These are phyloP conservation scores for Hetaerina americana DNA, from an alignment of 1,140 invertebrate genomes.

Conservation along the genomic window DNA sequence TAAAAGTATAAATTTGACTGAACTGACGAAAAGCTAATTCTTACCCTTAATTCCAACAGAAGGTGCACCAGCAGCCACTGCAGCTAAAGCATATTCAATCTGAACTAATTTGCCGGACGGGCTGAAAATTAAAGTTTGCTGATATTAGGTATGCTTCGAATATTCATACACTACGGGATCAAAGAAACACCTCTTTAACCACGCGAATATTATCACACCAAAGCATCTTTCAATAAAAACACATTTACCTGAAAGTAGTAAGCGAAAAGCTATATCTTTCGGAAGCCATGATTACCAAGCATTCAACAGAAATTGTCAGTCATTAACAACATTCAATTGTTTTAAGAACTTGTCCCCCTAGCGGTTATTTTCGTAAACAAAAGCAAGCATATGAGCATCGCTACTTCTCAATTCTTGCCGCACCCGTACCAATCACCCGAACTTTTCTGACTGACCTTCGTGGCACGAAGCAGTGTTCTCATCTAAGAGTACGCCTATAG, in stretches of 20 bases:
- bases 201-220: not conserved
- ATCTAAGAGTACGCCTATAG: too few species aligned
- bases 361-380: too few species aligned
- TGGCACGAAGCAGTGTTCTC: too few species aligned
- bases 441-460: too few species aligned
- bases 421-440: too few species aligned
- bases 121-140: slow-evolving; percentile 56
- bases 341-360: too few species aligned
- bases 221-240: slow-evolving; percentile 1
- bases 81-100: slow-evolving; percentile 99
- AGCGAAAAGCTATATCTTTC: slow-evolving; percentile 97
- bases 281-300: slow-evolving; percentile 67
- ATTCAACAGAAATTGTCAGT: slow-evolving; percentile 11
- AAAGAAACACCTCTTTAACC: not conserved
- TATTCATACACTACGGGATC: too few species aligned
- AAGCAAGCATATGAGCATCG: too few species aligned
- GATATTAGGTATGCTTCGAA: too few species aligned
- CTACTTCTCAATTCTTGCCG: too few species aligned
- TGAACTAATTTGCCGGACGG: slow-evolving; percentile 99
- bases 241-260: slow-evolving; percentile 87
- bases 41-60: slow-evolving; percentile 96
- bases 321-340: too few species aligned
- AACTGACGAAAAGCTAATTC: slow-evolving; percentile 5
- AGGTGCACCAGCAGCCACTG: slow-evolving; percentile 95
- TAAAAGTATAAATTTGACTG: not conserved